Evolutionary conservation across 2,888 invertebrate species (phyloP).

Genomic region (Dynastes tityus): DNA sequence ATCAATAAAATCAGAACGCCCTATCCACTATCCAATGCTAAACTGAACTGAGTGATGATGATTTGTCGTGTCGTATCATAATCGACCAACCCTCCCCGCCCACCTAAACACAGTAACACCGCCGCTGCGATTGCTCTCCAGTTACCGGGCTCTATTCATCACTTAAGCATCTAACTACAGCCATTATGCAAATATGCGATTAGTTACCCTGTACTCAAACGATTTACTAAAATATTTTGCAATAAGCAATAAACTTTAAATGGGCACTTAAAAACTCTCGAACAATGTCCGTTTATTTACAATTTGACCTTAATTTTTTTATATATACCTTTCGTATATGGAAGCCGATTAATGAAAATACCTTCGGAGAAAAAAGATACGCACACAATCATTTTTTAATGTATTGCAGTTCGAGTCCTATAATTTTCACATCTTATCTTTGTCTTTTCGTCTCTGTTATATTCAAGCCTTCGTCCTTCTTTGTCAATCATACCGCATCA

Average conservation of each 20-base stretch:
- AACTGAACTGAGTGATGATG: no score
- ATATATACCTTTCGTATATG: constrained; percentile 34
- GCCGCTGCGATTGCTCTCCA: no score
- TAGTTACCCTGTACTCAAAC: not conserved
- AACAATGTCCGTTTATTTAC: constrained; percentile 36
- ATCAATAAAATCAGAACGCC: no score
- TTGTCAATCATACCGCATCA: constrained; percentile 40
- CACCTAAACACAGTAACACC: no score
- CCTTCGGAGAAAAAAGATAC: constrained; percentile 37
- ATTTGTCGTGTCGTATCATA: no score
- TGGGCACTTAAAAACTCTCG: constrained; percentile 24
- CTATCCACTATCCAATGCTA: no score
- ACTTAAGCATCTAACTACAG: constrained; percentile 1
- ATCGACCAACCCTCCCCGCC: no score
- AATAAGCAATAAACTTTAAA: constrained; percentile 25
- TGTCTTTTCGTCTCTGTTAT: constrained; percentile 21
- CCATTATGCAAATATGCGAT: not conserved
- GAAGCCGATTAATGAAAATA: constrained; percentile 43
- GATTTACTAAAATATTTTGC: constrained; percentile 18
- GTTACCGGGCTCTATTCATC: not conserved
- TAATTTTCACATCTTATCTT: constrained; percentile 43
- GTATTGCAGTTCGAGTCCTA: constrained; percentile 34
- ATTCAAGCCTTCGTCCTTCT: constrained; percentile 34
- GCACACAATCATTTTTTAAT: constrained; percentile 32
- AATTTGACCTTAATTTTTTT: constrained; percentile 43